Percentiles rank a stretch among this genome's conserved stretches.
phyloP scores from a whole-genome alignment of 2,888 invertebrate species.

The Cistogaster globosa region DNA sequence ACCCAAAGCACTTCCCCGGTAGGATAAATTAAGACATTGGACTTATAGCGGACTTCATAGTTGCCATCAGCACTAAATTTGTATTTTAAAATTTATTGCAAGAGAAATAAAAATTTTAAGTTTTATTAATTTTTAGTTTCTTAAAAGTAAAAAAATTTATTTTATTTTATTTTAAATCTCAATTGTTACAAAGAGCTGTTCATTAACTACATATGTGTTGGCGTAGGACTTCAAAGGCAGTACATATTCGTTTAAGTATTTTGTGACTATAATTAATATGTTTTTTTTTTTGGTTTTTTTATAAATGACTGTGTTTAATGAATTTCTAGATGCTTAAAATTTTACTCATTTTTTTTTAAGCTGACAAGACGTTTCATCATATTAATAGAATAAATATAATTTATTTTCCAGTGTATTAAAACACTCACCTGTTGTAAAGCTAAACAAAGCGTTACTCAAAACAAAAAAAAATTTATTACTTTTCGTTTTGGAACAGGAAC shows the following conservation, averaged over 20 bases:
- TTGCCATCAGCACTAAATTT: constrained; percentile 97
- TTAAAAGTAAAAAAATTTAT: not conserved
- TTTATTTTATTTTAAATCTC: not conserved
- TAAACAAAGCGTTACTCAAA: constrained; percentile 1
- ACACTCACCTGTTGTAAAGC: constrained; percentile 24
- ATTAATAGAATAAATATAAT: not conserved
- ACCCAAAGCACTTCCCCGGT: constrained; percentile 99
- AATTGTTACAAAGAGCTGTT: constrained; percentile 25
- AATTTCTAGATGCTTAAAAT: constrained; percentile 2
- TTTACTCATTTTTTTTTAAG: not conserved
- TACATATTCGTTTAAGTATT: constrained; percentile 36
- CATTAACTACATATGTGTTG: constrained; percentile 4
- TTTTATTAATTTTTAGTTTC: not conserved
- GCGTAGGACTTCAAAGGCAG: constrained; percentile 40
- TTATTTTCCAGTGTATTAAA: not conserved
- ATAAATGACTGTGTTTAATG: constrained; percentile 32
- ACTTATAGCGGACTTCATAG: constrained; percentile 99
- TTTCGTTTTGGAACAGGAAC: not conserved
- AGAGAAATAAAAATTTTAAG: constrained; percentile 69
- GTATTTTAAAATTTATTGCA: not conserved
- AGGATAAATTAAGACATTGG: constrained; percentile 98
- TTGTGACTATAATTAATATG: not conserved
- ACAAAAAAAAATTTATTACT: not conserved
- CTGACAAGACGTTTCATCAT: not conserved
- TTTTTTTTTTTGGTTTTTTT: not conserved